These are phyloP conservation scores for Esox masquinongy DNA, from an alignment of 2,797 vertebrate genomes.

Conservation along the genomic window DNA sequence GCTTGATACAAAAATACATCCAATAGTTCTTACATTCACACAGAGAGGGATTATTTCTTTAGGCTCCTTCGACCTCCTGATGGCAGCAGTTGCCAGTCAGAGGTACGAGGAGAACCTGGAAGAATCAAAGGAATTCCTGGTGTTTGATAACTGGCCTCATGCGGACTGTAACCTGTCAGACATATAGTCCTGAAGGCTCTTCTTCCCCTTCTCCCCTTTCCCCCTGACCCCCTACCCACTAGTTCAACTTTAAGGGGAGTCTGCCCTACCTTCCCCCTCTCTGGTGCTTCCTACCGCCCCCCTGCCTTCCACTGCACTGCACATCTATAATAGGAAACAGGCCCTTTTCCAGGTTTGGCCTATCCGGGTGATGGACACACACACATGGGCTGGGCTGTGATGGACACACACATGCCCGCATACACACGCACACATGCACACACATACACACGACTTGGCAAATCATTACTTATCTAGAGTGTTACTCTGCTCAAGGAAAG, in stretches of 20 bases:
- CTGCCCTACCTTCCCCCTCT: background rate
- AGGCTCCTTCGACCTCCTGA: background rate
- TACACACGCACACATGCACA: constrained; percentile 14
- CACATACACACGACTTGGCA: constrained; percentile 16
- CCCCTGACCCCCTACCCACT: background rate
- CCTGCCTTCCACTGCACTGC: constrained; percentile 29
- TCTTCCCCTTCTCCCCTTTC: background rate
- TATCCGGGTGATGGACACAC: constrained; percentile 73
- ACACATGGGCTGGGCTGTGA: constrained; percentile 68
- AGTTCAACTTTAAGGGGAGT: background rate
- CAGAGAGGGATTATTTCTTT: background rate
- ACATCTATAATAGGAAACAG: constrained; percentile 82
- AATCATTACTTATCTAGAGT: constrained; percentile 33
- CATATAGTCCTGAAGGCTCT: constrained; percentile 56
- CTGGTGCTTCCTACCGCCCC: background rate
- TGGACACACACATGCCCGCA: constrained; percentile 36
- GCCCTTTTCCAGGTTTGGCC: constrained; percentile 62
- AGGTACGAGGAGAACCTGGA: constrained; percentile 49
- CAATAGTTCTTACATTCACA: background rate
- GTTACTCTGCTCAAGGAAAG: constrained; percentile 37
- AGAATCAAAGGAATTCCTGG: background rate
- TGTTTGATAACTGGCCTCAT: background rate
- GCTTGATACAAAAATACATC: too few species aligned
- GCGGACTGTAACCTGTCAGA: constrained; percentile 29
- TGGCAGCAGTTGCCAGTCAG: constrained; percentile 15